Percentiles rank a stretch among this genome's conserved stretches.
Conservation (phyloP, 2,113 vertebrate genomes). For the Okapia johnstoni region DNA sequence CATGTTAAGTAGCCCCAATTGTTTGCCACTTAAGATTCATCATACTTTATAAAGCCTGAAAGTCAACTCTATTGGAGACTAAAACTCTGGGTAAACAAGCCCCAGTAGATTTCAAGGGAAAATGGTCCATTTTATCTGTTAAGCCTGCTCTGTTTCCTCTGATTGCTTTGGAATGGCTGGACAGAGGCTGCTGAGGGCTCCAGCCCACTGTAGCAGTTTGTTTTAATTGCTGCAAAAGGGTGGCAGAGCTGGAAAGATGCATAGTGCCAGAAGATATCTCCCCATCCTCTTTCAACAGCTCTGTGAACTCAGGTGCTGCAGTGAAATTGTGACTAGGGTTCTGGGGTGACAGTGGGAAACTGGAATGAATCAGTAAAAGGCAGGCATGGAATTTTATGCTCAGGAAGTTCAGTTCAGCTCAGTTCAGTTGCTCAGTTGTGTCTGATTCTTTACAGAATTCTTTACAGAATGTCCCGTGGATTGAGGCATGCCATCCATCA, state of each 20-base stretch:
- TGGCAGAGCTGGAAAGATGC: constrained; percentile 52
- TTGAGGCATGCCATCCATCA: background rate
- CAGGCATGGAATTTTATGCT: background rate
- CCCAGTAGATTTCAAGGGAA: constrained; percentile 37
- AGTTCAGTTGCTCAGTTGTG: background rate
- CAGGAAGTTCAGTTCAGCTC: background rate
- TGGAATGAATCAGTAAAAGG: background rate
- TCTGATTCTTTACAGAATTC: background rate
- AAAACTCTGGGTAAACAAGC: constrained; percentile 49
- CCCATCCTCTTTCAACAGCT: constrained; percentile 3
- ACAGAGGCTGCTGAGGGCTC: constrained; percentile 56
- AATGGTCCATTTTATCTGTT: constrained; percentile 46
- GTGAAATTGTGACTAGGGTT: constrained; percentile 45
- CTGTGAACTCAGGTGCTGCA: constrained; percentile 58
- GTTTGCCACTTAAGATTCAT: constrained; percentile 26
- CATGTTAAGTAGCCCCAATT: background rate
- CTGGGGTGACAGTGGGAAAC: background rate
- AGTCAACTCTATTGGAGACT: constrained; percentile 48
- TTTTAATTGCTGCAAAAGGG: constrained; percentile 67
- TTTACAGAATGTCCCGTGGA: background rate
- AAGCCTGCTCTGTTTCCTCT: constrained; percentile 39
- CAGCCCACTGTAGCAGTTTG: constrained; percentile 56
- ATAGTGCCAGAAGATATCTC: background rate
- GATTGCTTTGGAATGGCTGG: constrained; percentile 55
- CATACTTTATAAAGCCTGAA: constrained; percentile 25